phyloP scores from a whole-genome alignment of 2,888 invertebrate genomes.

The Drosophila vallismaia region DNA sequence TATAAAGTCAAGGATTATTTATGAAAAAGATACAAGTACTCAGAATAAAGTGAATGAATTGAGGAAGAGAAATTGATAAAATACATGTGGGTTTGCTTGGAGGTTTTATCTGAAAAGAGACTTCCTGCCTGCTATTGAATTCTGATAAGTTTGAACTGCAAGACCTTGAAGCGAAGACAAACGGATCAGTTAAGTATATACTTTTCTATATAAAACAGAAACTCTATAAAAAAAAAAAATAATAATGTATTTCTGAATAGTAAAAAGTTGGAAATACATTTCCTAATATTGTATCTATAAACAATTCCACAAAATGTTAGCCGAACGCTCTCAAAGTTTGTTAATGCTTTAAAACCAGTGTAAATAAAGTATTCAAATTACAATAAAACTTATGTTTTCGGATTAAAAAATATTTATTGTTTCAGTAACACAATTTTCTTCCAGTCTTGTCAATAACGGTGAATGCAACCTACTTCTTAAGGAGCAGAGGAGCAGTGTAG shows the following conservation, averaged over 20 bases:
- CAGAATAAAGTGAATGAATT: background rate
- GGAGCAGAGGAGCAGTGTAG: conserved; percentile 63
- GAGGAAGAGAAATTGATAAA: conserved; percentile 10
- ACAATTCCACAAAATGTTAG: background rate
- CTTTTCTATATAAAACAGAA: background rate
- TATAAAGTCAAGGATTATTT: background rate
- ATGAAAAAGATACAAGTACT: background rate
- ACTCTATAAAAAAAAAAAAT: too few species aligned
- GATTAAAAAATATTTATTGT: conserved; percentile 11
- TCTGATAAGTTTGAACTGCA: conserved; percentile 5
- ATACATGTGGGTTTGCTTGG: background rate
- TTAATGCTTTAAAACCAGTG: background rate
- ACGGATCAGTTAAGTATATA: background rate
- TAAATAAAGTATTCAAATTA: background rate
- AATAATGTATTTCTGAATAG: too few species aligned
- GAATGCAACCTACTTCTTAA: conserved; percentile 58
- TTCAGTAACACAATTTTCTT: background rate
- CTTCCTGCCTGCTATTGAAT: conserved; percentile 19
- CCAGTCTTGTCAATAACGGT: background rate
- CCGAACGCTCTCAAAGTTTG: background rate
- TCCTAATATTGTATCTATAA: background rate
- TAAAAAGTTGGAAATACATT: background rate
- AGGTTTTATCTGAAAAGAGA: conserved; percentile 9
- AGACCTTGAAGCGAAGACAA: conserved; percentile 19
- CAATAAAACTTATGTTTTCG: background rate